These are phyloP conservation scores for Lordiphosa mommai DNA, from an alignment of 1,140 invertebrate species.

Conservation along the genomic window DNA sequence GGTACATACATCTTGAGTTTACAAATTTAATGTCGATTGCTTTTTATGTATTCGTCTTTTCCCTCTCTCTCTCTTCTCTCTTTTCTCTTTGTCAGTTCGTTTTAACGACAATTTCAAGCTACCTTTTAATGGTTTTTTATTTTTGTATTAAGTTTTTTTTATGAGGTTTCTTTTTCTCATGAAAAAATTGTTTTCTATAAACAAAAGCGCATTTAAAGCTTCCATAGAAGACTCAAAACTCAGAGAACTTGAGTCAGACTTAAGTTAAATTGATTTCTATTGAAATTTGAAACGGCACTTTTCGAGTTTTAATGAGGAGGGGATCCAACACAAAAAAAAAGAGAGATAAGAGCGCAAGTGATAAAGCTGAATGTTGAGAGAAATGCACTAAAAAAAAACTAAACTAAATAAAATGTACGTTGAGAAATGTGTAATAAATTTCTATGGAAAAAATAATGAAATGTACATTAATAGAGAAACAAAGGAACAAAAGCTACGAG, in stretches of 20 bases:
- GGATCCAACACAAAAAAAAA: too few relatives aligned
- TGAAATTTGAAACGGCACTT: conserved; percentile 74
- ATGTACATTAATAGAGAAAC: too few relatives aligned
- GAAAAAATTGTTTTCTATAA: conserved; percentile 48
- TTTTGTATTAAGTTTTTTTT: conserved; percentile 49
- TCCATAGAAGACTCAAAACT: conserved; percentile 10
- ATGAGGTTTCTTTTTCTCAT: conserved; percentile 39
- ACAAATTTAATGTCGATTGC: conserved; percentile 54
- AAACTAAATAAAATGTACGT: too few relatives aligned
- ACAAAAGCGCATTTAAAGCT: conserved; percentile 45
- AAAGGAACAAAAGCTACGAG: too few relatives aligned
- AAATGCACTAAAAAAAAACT: too few relatives aligned
- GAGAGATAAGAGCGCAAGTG: too few relatives aligned
- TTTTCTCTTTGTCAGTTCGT: conserved; percentile 23
- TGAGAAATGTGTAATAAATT: too few relatives aligned
- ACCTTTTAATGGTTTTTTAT: conserved; percentile 59
- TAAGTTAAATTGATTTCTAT: conserved; percentile 71
- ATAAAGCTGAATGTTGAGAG: too few relatives aligned
- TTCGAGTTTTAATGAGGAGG: conserved; percentile 28
- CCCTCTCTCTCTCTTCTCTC: conserved; percentile 9
- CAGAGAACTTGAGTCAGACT: conserved; percentile 39
- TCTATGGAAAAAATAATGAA: too few relatives aligned
- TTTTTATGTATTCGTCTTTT: conserved; percentile 26
- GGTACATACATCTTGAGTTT: conserved; percentile 32
- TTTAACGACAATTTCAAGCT: conserved; percentile 70